Percentiles rank a stretch among this genome's conserved stretches.
phyloP scores from a whole-genome alignment of 2,113 vertebrate genomes.

The Erythrolamprus reginae region DNA sequence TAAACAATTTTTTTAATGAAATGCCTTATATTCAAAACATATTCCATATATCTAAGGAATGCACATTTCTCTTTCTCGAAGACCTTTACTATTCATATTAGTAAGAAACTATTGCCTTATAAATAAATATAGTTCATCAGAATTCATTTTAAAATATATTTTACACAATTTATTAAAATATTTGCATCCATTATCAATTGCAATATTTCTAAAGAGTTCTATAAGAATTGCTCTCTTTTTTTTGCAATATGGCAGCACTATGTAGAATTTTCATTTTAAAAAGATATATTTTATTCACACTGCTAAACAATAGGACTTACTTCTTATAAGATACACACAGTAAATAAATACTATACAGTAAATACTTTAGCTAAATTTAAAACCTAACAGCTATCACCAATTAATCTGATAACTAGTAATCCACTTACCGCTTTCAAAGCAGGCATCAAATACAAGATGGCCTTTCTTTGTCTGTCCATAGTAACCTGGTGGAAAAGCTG shows the following conservation, averaged over 20 bases:
- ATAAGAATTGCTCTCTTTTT: not conserved
- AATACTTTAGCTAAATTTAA: not conserved
- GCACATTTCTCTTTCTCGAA: not conserved
- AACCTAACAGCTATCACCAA: not conserved
- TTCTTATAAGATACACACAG: not conserved
- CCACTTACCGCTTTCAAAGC: constrained; percentile 95
- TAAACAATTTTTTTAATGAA: not conserved
- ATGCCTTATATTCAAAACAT: not conserved
- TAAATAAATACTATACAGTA: not conserved
- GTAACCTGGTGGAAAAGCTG: constrained; percentile 79
- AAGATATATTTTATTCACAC: not conserved
- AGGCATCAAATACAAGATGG: constrained; percentile 94
- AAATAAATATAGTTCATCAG: not conserved
- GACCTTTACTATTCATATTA: not conserved
- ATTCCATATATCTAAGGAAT: not conserved
- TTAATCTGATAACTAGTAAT: not conserved
- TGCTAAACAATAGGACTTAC: not conserved
- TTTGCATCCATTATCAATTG: not conserved
- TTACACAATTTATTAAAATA: not conserved
- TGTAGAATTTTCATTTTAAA: not conserved
- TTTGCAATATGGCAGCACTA: not conserved
- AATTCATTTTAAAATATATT: not conserved
- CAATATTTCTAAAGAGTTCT: not conserved
- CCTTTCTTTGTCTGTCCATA: constrained; percentile 82
- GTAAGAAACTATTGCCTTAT: not conserved